Evolutionary conservation across 2,888 invertebrate genomes (phyloP), one percentile per base, ranked within the genome.

Genomic region (Geotrupes spiniger): DNA sequence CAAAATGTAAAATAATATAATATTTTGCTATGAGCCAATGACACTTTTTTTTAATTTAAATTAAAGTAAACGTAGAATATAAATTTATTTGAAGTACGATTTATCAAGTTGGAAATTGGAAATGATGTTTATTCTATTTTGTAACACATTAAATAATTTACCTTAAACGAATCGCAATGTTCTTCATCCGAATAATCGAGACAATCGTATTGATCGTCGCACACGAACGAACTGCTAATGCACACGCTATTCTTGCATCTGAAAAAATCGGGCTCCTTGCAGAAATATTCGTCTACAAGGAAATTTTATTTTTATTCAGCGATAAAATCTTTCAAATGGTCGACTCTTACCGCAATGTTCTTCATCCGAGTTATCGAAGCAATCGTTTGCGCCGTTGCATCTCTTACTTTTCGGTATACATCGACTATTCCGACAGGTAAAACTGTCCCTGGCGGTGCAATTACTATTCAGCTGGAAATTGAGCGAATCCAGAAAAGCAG

Each of bases 171-270:
- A 16, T 52, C 57, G 53, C 74, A 74, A 44, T 71, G 57, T 11
- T 54, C 46, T 59, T 75, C 75, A 63, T 75, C 75, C 2, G 72
- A 71, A 54, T 57, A 68, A 63, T 75, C 74, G 2, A 63, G 66
- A 54, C 75, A 75, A 60, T 75, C 73, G 49, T 72, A 64, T 49
- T 70, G 68, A 2, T 56, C 61, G 61, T 75, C 72, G 53, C 75
- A 75, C 2, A 68, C 56, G 46, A 73, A 72, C 2, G 61, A 49
- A 12, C 62, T 53, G 37, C 64, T 61, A 15, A 74, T 65, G 51
- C 75, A 75, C 36, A 63, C 56, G 0, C 58, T 47, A 55, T 71
- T 72, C 31, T 63, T 56, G 48, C 74, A 74, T 43, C 61, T 62
- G 56, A 71, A 73, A 49, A 60, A 72, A 17, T 55, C 46, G 2